Conservation (phyloP, 2,113 vertebrate genomes). For the Dasyprocta punctata region DNA sequence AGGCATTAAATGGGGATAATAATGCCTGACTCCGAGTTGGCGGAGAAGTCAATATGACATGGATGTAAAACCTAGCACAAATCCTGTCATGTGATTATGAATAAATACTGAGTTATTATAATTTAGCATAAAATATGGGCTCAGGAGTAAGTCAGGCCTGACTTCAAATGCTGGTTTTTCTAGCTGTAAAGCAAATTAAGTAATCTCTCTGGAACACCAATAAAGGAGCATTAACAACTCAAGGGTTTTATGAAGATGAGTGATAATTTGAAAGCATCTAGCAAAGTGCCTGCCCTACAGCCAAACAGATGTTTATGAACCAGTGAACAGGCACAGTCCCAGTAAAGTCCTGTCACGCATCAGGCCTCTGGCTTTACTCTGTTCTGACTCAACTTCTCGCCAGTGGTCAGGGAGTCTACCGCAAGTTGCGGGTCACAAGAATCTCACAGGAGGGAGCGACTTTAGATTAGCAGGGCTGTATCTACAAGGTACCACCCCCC, state of each 20-base stretch:
- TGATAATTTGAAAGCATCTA: not conserved
- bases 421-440: not conserved
- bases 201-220: not conserved
- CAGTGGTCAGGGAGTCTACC: not conserved
- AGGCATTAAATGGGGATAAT: not conserved
- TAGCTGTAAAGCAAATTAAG: not conserved
- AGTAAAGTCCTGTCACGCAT: not conserved
- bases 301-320: not conserved
- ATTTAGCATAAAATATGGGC: constrained; percentile 13
- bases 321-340: not conserved
- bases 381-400: not conserved
- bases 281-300: not conserved
- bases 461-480: not conserved
- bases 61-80: not conserved
- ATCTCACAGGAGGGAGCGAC: not conserved
- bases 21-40: not conserved
- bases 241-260: not conserved
- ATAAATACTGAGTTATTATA: constrained; percentile 29
- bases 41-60: not conserved
- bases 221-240: constrained; percentile 1
- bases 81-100: not conserved
- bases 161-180: constrained; percentile 34
- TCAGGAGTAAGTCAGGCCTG: not conserved
- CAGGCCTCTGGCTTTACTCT: not conserved
- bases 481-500: not conserved